phyloP scores from a whole-genome alignment of 2,113 vertebrate genomes.

The Macroglossus sobrinus region DNA sequence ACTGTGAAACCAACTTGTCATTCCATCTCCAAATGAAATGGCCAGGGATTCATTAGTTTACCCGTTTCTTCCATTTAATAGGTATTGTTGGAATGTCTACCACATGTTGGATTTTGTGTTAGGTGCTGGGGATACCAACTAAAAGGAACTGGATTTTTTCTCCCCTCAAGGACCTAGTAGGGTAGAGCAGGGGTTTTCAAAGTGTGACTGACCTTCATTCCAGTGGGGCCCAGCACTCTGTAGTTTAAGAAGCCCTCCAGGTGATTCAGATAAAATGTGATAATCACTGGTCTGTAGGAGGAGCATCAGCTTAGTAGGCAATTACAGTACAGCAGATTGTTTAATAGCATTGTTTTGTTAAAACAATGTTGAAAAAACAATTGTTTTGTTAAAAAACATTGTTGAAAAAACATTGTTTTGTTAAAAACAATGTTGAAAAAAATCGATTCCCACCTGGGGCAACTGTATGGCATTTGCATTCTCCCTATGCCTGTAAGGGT shows the following conservation, averaged over 20 bases:
- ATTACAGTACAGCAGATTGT: neutral
- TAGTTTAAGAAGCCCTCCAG: neutral
- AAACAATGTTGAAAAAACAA: too few species aligned
- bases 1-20: neutral
- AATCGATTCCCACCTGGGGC: neutral
- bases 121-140: neutral
- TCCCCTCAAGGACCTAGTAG: neutral
- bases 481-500: neutral
- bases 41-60: neutral
- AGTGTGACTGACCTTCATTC: neutral
- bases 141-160: neutral
- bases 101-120: neutral
- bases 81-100: neutral
- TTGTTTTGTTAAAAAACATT: too few species aligned
- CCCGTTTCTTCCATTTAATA: neutral
- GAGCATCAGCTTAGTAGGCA: neutral
- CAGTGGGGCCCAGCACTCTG: too few species aligned
- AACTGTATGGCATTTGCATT: neutral
- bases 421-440: too few species aligned
- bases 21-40: neutral
- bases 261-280: neutral
- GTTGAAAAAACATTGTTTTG: too few species aligned
- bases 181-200: neutral
- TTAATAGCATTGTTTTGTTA: neutral
- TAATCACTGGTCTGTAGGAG: constrained; percentile 22